Evolutionary conservation across 2,113 vertebrate species (phyloP).

Genomic region (Plecturocebus donacophilus): DNA sequence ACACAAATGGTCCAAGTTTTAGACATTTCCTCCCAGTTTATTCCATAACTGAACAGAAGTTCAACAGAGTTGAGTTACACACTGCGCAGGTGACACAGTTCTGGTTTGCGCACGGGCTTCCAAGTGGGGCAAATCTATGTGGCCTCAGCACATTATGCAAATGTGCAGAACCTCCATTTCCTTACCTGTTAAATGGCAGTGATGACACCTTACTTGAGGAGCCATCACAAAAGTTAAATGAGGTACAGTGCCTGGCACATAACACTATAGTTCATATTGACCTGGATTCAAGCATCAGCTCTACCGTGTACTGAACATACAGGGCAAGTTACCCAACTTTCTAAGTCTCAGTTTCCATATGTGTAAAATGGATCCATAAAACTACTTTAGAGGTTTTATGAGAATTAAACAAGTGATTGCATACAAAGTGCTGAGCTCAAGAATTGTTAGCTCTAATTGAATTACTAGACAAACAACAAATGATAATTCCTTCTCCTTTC

Average conservation of each 20-base stretch:
- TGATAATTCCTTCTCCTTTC: background rate
- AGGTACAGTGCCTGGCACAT: background rate
- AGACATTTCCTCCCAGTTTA: background rate
- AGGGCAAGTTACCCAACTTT: background rate
- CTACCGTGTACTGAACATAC: background rate
- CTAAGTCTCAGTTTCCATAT: slow-evolving; percentile 4
- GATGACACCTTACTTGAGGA: background rate
- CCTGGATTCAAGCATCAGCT: background rate
- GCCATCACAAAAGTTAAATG: background rate
- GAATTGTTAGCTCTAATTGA: background rate
- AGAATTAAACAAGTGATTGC: background rate
- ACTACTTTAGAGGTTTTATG: background rate
- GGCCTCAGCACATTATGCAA: background rate
- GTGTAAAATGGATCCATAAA: slow-evolving; percentile 22
- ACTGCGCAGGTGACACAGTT: background rate
- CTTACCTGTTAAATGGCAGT: background rate
- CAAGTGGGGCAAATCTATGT: background rate
- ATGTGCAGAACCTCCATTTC: background rate
- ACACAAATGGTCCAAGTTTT: background rate
- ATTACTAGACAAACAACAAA: slow-evolving; percentile 37
- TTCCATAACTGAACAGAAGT: background rate
- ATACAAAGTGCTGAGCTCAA: background rate
- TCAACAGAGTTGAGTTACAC: background rate
- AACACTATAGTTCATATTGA: background rate
- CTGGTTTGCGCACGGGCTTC: background rate